Evolutionary conservation across 1,140 invertebrate species (phyloP).

Genomic region (Caenorhabditis remanei): DNA sequence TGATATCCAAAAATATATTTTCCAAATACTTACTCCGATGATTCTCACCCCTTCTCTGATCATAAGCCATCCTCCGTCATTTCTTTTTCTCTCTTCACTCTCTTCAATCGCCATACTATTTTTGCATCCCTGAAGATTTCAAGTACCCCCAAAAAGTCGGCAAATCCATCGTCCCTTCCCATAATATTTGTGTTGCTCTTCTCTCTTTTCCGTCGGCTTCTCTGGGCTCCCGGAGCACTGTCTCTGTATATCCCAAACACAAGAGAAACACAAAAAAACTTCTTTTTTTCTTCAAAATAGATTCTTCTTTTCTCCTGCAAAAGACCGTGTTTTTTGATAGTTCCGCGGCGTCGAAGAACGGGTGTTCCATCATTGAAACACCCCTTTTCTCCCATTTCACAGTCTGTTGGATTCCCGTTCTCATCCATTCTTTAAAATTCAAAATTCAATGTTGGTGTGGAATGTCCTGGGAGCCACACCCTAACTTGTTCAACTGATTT

Average conservation of each 20-base stretch:
- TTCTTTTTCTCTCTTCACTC: not conserved
- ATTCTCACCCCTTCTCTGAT: constrained; percentile 53
- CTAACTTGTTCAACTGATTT: not conserved
- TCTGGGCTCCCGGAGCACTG: not conserved
- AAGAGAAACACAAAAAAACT: not conserved
- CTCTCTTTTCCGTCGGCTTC: not conserved
- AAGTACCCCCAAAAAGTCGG: not conserved
- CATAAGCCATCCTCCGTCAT: not conserved
- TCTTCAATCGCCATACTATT: not conserved
- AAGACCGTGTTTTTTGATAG: not conserved
- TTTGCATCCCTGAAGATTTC: not conserved
- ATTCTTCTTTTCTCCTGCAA: not conserved
- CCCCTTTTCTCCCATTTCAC: not conserved
- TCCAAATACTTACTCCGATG: not conserved
- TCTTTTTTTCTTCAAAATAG: not conserved
- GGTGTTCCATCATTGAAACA: not conserved
- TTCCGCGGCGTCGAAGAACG: not conserved
- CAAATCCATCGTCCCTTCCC: not conserved
- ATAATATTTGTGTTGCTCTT: constrained; percentile 51
- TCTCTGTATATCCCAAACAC: constrained; percentile 4
- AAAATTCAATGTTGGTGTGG: not conserved
- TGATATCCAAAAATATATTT: not conserved
- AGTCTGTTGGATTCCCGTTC: not conserved
- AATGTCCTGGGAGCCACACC: not conserved
- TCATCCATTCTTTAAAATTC: not conserved